A percentile compares a stretch with the other conserved stretches of the same genome.
phyloP scores from a whole-genome alignment of 2,888 invertebrate genomes.

The Dilophus febrilis region DNA sequence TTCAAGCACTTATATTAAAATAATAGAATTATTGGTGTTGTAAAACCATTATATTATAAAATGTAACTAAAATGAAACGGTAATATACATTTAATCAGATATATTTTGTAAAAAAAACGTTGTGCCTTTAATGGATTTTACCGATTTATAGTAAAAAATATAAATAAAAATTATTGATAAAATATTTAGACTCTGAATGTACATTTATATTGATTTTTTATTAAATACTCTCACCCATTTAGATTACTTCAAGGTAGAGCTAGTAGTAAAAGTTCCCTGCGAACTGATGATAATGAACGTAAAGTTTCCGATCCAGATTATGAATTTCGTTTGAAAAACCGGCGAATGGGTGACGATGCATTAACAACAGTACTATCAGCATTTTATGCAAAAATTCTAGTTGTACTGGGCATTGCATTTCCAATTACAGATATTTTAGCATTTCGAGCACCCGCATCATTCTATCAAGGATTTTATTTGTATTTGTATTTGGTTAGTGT shows the following conservation, averaged over 20 bases:
- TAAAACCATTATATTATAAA: no score
- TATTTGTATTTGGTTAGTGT: slow-evolving; percentile 57
- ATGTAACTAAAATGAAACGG: no score
- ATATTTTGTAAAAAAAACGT: no score
- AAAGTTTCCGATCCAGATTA: background rate
- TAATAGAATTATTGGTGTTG: no score
- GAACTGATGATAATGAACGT: background rate
- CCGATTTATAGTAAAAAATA: no score
- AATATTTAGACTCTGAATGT: no score
- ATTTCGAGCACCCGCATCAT: slow-evolving; percentile 42
- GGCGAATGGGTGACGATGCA: slow-evolving; percentile 29
- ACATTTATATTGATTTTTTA: no score
- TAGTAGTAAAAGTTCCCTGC: slow-evolving; percentile 4
- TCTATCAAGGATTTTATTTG: slow-evolving; percentile 50
- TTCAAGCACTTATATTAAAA: no score
- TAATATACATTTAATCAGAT: no score
- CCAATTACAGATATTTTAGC: slow-evolving; percentile 66
- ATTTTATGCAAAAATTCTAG: slow-evolving; percentile 60
- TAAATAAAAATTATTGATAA: no score
- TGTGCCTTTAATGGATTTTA: no score
- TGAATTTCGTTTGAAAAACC: slow-evolving; percentile 5
- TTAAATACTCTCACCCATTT: background rate
- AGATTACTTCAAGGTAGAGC: slow-evolving; percentile 4
- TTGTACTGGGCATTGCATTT: slow-evolving; percentile 60
- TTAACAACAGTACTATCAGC: slow-evolving; percentile 49